Percentiles rank a stretch among this genome's conserved stretches.
Conservation (phyloP, 1,140 invertebrate genomes). For the Drosophila lowei region DNA sequence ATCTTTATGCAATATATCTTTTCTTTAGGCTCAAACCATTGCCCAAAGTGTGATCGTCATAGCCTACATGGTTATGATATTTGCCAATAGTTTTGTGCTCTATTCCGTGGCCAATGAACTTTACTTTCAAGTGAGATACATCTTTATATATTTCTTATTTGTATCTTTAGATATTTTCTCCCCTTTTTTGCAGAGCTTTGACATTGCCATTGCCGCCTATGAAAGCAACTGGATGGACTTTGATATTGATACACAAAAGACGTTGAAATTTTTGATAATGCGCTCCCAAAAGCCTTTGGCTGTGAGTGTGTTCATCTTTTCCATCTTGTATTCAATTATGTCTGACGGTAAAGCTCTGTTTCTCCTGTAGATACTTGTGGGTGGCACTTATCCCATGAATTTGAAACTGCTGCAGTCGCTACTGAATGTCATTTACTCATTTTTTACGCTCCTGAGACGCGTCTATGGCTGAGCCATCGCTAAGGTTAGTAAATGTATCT, state of each 20-base stretch:
- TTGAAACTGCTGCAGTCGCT: constrained; percentile 69
- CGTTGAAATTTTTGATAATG: constrained; percentile 68
- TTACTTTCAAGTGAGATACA: constrained; percentile 55
- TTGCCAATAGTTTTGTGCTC: constrained; percentile 66
- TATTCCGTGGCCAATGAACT: constrained; percentile 75
- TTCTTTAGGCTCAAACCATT: constrained; percentile 57
- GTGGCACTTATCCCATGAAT: constrained; percentile 71
- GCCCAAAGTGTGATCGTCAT: constrained; percentile 62
- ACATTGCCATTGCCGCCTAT: constrained; percentile 70
- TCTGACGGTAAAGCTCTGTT: constrained; percentile 13
- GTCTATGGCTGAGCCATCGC: constrained; percentile 50
- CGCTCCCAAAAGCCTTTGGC: constrained; percentile 73
- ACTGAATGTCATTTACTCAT: constrained; percentile 65
- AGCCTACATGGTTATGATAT: constrained; percentile 73
- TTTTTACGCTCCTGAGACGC: constrained; percentile 65
- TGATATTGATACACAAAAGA: constrained; percentile 67
- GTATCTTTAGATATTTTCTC: not conserved
- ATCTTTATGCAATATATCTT: not conserved
- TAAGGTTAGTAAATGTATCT: constrained; percentile 9
- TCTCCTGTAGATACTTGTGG: constrained; percentile 59
- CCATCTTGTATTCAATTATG: constrained; percentile 2
- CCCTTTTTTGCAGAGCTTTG: constrained; percentile 49
- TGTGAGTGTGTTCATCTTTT: constrained; percentile 34
- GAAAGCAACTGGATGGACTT: constrained; percentile 74
- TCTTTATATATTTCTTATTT: not conserved